These are phyloP conservation scores for Grallaria varia DNA, from an alignment of 2,113 vertebrate genomes.

Conservation along the genomic window DNA sequence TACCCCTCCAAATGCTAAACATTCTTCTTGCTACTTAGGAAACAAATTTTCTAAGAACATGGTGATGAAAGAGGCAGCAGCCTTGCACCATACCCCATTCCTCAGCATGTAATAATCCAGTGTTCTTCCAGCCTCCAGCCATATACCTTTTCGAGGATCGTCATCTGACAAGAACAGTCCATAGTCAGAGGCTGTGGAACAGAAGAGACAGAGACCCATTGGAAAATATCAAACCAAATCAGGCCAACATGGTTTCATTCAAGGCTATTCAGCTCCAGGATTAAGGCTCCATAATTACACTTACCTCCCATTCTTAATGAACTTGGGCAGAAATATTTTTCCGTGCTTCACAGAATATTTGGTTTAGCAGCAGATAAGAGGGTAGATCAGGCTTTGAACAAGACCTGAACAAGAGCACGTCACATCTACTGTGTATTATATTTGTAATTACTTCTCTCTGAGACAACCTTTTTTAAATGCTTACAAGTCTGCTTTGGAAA, in stretches of 20 bases:
- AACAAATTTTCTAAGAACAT: background rate
- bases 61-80: background rate
- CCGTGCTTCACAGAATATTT: background rate
- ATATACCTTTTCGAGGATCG: constrained; percentile 97
- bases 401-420: background rate
- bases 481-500: background rate
- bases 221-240: background rate
- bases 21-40: background rate
- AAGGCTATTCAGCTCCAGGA: background rate
- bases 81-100: constrained; percentile 85
- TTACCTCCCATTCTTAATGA: background rate
- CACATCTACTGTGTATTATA: background rate
- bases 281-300: background rate
- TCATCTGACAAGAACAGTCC: constrained; percentile 96
- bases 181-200: constrained; percentile 91
- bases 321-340: background rate
- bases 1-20: background rate
- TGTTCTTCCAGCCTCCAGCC: constrained; percentile 95
- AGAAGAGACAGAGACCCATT: background rate
- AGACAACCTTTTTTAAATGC: background rate
- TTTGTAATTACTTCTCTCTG: background rate
- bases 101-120: constrained; percentile 99
- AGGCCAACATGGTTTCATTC: background rate
- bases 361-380: background rate
- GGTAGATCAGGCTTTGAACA: background rate